Base-by-base conservation (phyloP, 2,113 vertebrate genomes). In the Catharus fuscescens region DNA sequence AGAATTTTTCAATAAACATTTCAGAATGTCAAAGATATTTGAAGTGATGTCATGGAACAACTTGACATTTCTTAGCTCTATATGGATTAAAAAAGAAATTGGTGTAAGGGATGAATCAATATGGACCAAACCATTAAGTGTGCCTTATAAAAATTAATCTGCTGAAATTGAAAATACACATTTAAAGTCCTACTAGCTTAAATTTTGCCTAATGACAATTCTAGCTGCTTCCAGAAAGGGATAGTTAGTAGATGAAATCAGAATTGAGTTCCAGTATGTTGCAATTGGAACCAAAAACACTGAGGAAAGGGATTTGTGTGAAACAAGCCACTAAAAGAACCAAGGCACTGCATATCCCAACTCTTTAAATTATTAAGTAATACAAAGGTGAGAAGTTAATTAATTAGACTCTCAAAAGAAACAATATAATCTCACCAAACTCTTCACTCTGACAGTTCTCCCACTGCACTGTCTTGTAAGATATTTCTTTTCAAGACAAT, bases 41-140 rank as follows among this genome's bases (percentile, higher is more conserved):
- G 36, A 96, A 88, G 8, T 86, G 28, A 88, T 67, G 17, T 16
- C 26, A 91, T 95, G 62, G 26, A 86, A 59, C 54, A 48, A 48
- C 23, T 61, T 80, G n/a, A 91, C 14, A 64, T 64, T 70, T 83
- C 47, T 8, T 48, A 80, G 28, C 32, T 18, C 12, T 74, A 6
- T 4, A 3, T 21, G 34, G 38, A 97, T 92, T 73, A 61, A 92
- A 48, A 57, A 2, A 34, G 80, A 8, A 42, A 45, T 83, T 93
- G 64, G 85, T 94, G 61, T 80, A 96, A 96, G 93, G 89, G 57
- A 96, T 86, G 79, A 93, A 42, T 86, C 88, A 85, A 28, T 91
- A 95, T 34, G 57, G 71, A 93, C 53, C 93, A 90, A 96, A 91
- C 82, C 57, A 88, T 85, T 57, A 90, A 76, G 61, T 34, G 18